Conservation (phyloP, 2,113 vertebrate genomes). For the Megatriorchis doriae region DNA sequence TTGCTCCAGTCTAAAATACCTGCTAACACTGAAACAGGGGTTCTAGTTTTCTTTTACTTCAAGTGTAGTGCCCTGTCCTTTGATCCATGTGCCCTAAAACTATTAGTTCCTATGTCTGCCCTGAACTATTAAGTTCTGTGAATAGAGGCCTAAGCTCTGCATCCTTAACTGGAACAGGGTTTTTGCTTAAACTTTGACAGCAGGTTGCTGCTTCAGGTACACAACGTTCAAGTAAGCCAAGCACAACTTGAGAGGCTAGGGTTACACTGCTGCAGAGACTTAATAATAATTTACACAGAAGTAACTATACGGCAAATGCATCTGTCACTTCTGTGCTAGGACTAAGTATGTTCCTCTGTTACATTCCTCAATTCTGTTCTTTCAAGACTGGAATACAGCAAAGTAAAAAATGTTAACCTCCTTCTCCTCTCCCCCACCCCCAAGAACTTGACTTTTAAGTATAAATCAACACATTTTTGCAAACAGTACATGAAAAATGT, state of each 20-base stretch:
- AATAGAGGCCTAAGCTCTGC: background rate
- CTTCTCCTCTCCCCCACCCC: fast-evolving
- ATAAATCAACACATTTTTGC: background rate
- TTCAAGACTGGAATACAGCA: background rate
- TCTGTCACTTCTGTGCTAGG: background rate
- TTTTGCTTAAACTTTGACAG: background rate
- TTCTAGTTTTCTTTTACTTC: background rate
- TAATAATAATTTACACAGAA: background rate
- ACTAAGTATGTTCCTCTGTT: background rate
- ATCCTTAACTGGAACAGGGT: background rate
- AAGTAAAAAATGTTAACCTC: background rate
- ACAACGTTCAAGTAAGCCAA: background rate
- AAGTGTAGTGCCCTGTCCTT: background rate
- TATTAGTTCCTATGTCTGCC: background rate
- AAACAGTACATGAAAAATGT: background rate
- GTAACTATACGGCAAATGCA: background rate
- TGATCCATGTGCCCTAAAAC: background rate
- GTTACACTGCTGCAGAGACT: background rate
- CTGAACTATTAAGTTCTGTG: background rate
- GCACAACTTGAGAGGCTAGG: background rate
- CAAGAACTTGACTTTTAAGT: background rate
- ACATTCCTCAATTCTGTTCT: background rate
- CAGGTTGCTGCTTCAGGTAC: background rate
- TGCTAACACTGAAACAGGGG: background rate
- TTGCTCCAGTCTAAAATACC: background rate